Conservation (phyloP, 1,140 invertebrate genomes). For the Schlechtendalia chinensis region DNA sequence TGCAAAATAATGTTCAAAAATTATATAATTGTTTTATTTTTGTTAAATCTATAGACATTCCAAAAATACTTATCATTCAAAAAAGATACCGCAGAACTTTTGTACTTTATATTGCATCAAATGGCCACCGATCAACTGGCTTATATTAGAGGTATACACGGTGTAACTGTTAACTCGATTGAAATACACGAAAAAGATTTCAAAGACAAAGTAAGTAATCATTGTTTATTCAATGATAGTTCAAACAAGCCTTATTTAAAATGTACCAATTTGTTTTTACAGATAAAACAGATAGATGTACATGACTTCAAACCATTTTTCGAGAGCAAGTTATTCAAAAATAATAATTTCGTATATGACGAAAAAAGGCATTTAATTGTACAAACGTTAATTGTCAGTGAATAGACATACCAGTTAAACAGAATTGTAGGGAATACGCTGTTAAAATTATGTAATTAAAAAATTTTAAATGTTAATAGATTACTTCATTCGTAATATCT, state of each 20-base stretch:
- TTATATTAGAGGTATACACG: constrained; percentile 80
- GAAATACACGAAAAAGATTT: constrained; percentile 92
- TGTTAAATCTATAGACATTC: constrained; percentile 70
- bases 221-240: not conserved
- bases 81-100: constrained; percentile 92
- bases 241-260: not conserved
- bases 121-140: constrained; percentile 86
- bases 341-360: constrained; percentile 89
- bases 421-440: too few species aligned
- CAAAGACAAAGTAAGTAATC: constrained; percentile 69
- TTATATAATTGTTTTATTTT: not conserved
- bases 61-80: constrained; percentile 90
- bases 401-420: not conserved
- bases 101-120: constrained; percentile 94
- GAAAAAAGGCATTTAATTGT: constrained; percentile 78
- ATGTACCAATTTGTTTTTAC: constrained; percentile 56
- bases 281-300: constrained; percentile 91
- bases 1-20: not conserved
- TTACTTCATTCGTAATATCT: not conserved
- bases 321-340: constrained; percentile 84
- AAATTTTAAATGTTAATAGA: not conserved
- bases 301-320: constrained; percentile 88
- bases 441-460: not conserved
- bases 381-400: constrained; percentile 63
- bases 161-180: constrained; percentile 69